A percentile compares a stretch with the other conserved stretches of the same genome.
Conservation (phyloP, 2,888 invertebrate species). For the Ditylenchus weischeri region DNA sequence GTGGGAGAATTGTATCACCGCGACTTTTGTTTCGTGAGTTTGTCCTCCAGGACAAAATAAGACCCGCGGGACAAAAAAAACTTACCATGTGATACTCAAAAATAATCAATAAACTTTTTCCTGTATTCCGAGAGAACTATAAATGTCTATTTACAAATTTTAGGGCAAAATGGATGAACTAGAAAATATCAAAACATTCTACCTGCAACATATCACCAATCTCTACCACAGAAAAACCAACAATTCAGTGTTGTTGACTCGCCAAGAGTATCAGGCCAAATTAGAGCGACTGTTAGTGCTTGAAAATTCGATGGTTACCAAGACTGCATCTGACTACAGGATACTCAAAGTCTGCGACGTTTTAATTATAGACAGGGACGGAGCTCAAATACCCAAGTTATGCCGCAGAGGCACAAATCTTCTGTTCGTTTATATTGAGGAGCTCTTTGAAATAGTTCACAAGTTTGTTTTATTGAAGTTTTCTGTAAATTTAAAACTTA, state of each 20-base stretch:
- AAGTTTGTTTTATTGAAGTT: conserved; percentile 8
- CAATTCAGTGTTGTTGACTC: conserved; percentile 21
- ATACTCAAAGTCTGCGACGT: conserved; percentile 18
- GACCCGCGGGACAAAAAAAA: too few species aligned
- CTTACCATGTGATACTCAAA: too few species aligned
- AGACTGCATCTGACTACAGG: conserved; percentile 17
- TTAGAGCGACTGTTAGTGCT: conserved; percentile 22
- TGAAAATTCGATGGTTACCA: conserved; percentile 17
- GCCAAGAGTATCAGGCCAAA: conserved; percentile 19
- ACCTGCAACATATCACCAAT: conserved; percentile 16
- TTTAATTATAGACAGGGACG: conserved; percentile 15
- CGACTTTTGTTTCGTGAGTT: too few species aligned
- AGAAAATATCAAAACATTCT: background rate
- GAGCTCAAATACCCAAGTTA: conserved; percentile 22
- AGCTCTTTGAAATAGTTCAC: conserved; percentile 27
- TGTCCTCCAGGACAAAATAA: too few species aligned
- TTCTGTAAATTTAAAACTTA: too few species aligned
- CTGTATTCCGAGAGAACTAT: too few species aligned
- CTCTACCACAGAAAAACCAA: conserved; percentile 26
- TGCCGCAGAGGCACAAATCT: conserved; percentile 25
- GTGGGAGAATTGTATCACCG: too few species aligned
- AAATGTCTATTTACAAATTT: background rate
- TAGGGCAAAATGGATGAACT: background rate
- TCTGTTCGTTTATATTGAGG: conserved; percentile 31
- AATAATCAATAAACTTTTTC: too few species aligned